Conservation (phyloP, 1,140 invertebrate species). For the Pararge aegeria region DNA sequence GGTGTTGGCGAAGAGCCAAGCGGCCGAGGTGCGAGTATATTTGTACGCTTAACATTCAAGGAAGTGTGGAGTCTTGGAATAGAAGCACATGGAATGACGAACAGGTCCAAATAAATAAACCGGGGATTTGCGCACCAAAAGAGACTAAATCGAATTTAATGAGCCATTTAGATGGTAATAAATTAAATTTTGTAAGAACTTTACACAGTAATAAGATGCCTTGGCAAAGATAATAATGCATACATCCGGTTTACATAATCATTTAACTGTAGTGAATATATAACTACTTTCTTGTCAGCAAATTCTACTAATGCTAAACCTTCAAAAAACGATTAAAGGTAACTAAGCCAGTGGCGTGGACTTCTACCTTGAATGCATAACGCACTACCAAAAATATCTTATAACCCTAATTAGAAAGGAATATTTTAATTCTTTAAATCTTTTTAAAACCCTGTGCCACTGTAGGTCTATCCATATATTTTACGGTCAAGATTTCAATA, state of each 20-base stretch:
- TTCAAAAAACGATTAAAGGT: no score
- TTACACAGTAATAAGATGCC: conserved; percentile 13
- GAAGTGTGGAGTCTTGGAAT: conserved; percentile 74
- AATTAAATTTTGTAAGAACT: conserved; percentile 15
- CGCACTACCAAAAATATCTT: no score
- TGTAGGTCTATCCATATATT: no score
- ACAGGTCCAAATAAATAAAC: conserved; percentile 40
- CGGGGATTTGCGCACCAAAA: conserved; percentile 18
- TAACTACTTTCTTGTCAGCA: conserved; percentile 14
- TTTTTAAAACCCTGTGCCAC: no score
- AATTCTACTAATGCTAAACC: not conserved
- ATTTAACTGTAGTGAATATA: not conserved
- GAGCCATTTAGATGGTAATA: conserved; percentile 11
- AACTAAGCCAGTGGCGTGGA: no score
- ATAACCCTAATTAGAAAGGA: no score
- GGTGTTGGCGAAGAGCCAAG: conserved; percentile 67
- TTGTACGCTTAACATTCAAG: conserved; percentile 75
- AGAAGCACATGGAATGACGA: conserved; percentile 57
- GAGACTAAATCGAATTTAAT: conserved; percentile 16
- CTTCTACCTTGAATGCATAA: no score
- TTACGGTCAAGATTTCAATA: no score
- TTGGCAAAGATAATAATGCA: conserved; percentile 11
- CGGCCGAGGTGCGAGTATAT: conserved; percentile 68
- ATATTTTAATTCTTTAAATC: no score
- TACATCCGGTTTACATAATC: conserved; percentile 19